These are phyloP conservation scores for Escarpia spicata DNA, from an alignment of 2,888 invertebrate genomes.

Conservation along the genomic window DNA sequence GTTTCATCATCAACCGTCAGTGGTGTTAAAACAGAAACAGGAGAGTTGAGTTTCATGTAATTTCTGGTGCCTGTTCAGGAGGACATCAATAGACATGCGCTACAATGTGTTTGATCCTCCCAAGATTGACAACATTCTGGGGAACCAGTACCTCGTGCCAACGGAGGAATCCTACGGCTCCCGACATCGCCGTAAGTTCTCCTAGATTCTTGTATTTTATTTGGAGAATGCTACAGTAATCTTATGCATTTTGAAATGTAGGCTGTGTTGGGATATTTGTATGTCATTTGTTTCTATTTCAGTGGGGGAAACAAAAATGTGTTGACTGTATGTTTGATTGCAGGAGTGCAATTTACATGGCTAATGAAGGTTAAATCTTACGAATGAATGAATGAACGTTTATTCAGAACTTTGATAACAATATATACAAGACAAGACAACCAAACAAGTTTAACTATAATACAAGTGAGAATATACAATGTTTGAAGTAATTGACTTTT, in stretches of 20 bases:
- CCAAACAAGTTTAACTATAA: too few relatives aligned
- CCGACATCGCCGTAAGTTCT: conserved; percentile 39
- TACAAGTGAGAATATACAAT: too few relatives aligned
- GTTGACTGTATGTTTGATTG: background rate
- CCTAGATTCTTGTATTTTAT: background rate
- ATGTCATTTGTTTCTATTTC: background rate
- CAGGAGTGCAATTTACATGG: background rate
- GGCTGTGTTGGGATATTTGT: background rate
- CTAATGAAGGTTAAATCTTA: background rate
- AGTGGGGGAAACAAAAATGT: background rate
- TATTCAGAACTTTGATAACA: too few relatives aligned
- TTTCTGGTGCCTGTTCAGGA: conserved; percentile 26
- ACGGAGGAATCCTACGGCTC: conserved; percentile 40
- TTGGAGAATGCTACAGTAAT: background rate
- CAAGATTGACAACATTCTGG: conserved; percentile 27
- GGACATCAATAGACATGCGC: conserved; percentile 42
- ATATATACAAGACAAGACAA: too few relatives aligned
- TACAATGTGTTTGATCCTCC: conserved; percentile 40
- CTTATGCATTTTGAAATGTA: background rate
- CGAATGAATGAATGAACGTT: too few relatives aligned
- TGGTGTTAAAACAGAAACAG: background rate
- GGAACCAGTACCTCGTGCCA: conserved; percentile 36
- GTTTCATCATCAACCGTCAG: background rate
- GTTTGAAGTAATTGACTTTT: too few relatives aligned
- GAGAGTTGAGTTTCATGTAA: background rate